A percentile compares a stretch with the other conserved stretches of the same genome.
Conservation (phyloP, 2,888 invertebrate species). For the Nomada ruficornis region DNA sequence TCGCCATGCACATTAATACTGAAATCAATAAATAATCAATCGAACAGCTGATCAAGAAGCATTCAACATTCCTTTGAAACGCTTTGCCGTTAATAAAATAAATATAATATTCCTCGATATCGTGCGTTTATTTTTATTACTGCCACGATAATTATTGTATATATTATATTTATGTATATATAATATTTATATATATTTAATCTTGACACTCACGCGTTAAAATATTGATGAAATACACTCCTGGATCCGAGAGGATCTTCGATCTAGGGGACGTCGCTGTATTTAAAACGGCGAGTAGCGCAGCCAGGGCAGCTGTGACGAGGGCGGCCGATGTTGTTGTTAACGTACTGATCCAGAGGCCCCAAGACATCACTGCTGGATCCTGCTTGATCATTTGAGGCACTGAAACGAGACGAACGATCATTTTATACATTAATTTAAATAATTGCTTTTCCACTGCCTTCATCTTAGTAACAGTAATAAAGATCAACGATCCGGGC, state of each 20-base stretch:
- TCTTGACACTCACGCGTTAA: constrained; percentile 88
- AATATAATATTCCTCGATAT: neutral
- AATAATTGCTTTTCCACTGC: neutral
- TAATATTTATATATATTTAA: too few species aligned
- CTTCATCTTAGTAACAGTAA: neutral
- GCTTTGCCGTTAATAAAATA: neutral
- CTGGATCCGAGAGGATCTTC: constrained; percentile 88
- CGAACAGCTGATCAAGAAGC: neutral
- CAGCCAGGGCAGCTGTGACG: constrained; percentile 89
- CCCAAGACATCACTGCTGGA: constrained; percentile 88
- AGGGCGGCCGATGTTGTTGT: constrained; percentile 89
- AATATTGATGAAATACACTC: constrained; percentile 92
- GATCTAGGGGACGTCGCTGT: constrained; percentile 91
- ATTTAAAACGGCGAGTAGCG: constrained; percentile 91
- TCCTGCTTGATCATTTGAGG: constrained; percentile 87
- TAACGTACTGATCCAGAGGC: constrained; percentile 91
- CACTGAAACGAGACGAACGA: constrained; percentile 84
- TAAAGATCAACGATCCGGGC: constrained; percentile 12
- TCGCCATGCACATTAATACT: constrained; percentile 91
- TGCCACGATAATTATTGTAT: neutral
- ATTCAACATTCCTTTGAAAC: neutral
- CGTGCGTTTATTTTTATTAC: neutral
- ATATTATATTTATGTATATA: too few species aligned
- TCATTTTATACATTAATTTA: constrained; percentile 2
- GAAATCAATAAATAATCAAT: constrained; percentile 73